Evolutionary conservation across 2,113 vertebrate species (phyloP), one percentile per base, ranked within the genome.

Genomic region (Etheostoma cragini): DNA sequence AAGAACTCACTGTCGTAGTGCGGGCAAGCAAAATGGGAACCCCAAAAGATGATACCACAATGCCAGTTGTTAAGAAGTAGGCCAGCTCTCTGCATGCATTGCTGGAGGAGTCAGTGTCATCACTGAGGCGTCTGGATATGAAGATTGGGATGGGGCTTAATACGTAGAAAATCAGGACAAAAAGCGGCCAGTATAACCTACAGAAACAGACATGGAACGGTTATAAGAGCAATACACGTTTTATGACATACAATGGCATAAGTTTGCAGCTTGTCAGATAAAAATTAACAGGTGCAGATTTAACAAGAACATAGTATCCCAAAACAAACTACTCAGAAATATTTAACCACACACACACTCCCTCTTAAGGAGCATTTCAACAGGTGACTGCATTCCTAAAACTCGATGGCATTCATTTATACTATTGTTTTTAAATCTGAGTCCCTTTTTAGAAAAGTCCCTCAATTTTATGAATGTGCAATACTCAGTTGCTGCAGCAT

Each of bases 101-200:
- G 89, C 97, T 98, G 69, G 96, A 94, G 0, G 96, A 96, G 5
- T 98, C 97, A 0, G 91, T 93, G 88, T 97, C 97, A 3, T 98
- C 97, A 0, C 95, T 93, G n/a, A 96, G 72, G 54, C 97, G 95
- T 74, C 86, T 96, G 79, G 97, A 96, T 81, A 99, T 97, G 93
- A 98, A 97, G 88, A 96, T 94, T 1, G 98, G 98, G 83, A 98
- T 95, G 76, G 98, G 98, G 74, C 96, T 97, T 74, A 99, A 80
- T 76, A 95, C 63, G 69, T 99, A 96, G 91, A 99, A 99, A 21
- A 99, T 93, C 83, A 99, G 87, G 78, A 98, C 97, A 85, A 99
- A 98, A 58, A 99, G 81, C 1, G 98, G 98, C 98, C 98, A 99
- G 90, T 99, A 99, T 0, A 96, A 93, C 0, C 98, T 99, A 21